Evolutionary conservation across 2,888 invertebrate species (phyloP).

Genomic region (Fragum whitleyi): DNA sequence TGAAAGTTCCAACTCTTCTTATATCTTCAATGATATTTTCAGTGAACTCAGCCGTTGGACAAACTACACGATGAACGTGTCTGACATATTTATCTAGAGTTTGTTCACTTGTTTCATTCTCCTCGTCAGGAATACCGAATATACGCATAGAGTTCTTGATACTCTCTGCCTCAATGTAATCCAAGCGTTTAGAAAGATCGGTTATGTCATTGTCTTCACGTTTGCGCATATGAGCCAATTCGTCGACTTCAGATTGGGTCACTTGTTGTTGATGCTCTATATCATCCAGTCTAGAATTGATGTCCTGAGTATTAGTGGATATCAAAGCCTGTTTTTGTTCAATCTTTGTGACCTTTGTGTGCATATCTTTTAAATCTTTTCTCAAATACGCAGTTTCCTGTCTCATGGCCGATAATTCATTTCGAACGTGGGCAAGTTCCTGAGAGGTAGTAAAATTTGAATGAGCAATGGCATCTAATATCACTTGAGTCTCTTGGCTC

Average conservation of each 20-base stretch:
- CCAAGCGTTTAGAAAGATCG: background rate
- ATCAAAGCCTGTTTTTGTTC: background rate
- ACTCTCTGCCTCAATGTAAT: background rate
- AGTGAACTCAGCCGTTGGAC: background rate
- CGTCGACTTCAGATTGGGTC: background rate
- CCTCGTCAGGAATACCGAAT: background rate
- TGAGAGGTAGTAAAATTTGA: background rate
- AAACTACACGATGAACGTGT: background rate
- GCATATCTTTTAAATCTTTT: background rate
- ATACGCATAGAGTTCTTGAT: background rate
- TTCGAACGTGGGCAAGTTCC: background rate
- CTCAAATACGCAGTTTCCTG: background rate
- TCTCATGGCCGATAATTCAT: background rate
- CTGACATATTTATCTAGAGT: background rate
- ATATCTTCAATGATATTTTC: background rate
- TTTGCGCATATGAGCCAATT: background rate
- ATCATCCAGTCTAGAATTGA: background rate
- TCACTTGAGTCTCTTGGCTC: background rate
- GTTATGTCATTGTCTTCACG: background rate
- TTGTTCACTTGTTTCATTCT: background rate
- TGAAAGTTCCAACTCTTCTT: background rate
- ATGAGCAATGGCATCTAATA: background rate
- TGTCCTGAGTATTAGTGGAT: background rate
- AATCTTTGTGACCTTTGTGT: background rate
- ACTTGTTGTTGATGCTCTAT: background rate